A percentile compares a stretch with the other conserved stretches of the same genome.
Conservation (phyloP, 2,113 vertebrate genomes). For the Gnathonemus longibarbis region DNA sequence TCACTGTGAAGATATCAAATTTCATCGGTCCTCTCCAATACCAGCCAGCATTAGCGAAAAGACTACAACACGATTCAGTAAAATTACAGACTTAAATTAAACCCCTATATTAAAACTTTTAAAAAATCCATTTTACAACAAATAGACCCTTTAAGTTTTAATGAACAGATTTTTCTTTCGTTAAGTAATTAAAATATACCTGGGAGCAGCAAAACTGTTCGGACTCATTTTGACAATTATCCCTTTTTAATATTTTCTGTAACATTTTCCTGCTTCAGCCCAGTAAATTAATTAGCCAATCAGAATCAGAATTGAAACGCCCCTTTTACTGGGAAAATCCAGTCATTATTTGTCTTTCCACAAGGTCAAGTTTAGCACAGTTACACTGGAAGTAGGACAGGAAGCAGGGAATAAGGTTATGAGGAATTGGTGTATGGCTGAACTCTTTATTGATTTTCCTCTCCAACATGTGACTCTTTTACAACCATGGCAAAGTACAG, state of each 20-base stretch:
- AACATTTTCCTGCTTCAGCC: background rate
- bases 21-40: background rate
- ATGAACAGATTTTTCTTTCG: background rate
- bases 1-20: background rate
- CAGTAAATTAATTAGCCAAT: background rate
- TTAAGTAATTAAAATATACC: background rate
- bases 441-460: background rate
- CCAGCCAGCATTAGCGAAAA: background rate
- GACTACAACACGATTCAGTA: background rate
- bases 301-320: background rate
- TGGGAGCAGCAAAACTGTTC: background rate
- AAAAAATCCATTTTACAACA: background rate
- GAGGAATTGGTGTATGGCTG: background rate
- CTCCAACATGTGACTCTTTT: background rate
- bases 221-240: background rate
- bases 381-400: background rate
- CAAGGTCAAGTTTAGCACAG: background rate
- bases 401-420: background rate
- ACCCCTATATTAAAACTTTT: background rate
- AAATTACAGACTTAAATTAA: background rate
- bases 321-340: background rate
- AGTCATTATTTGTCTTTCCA: background rate
- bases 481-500: background rate
- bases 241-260: background rate
- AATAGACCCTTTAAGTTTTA: background rate